These are phyloP conservation scores for Leptodactylus fallax DNA, from an alignment of 2,797 vertebrate genomes.

Conservation along the genomic window DNA sequence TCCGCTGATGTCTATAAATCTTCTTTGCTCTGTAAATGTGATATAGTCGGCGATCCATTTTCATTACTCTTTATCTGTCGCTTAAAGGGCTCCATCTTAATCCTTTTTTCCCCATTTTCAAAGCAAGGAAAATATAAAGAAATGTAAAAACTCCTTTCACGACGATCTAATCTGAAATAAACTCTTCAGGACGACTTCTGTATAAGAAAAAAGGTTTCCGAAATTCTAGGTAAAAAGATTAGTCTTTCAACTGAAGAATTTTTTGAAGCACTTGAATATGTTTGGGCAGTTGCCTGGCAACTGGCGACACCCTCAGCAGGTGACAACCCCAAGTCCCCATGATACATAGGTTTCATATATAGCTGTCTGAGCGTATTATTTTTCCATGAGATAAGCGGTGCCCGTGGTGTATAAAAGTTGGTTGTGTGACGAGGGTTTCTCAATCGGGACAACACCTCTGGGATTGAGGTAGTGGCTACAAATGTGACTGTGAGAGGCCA, in stretches of 20 bases:
- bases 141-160: neutral
- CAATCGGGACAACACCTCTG: no score
- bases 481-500: no score
- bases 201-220: neutral
- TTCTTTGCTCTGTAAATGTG: slow-evolving; percentile 34
- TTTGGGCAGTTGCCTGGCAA: no score
- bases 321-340: neutral
- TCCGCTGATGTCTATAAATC: slow-evolving; percentile 8
- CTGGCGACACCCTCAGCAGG: neutral
- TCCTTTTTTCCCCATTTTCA: slow-evolving; percentile 6
- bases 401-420: no score
- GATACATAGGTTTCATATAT: neutral
- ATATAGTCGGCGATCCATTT: slow-evolving; percentile 13
- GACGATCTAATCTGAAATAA: neutral
- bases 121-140: neutral
- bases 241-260: neutral
- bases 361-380: neutral
- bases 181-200: neutral
- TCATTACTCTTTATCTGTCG: slow-evolving; percentile 50
- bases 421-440: no score
- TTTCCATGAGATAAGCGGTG: neutral
- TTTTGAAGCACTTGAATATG: neutral
- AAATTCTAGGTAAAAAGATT: neutral
- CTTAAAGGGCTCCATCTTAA: slow-evolving; percentile 36
- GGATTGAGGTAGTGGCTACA: no score